Evolutionary conservation across 2,888 invertebrate species (phyloP).

Genomic region (Drosophila quinaria): DNA sequence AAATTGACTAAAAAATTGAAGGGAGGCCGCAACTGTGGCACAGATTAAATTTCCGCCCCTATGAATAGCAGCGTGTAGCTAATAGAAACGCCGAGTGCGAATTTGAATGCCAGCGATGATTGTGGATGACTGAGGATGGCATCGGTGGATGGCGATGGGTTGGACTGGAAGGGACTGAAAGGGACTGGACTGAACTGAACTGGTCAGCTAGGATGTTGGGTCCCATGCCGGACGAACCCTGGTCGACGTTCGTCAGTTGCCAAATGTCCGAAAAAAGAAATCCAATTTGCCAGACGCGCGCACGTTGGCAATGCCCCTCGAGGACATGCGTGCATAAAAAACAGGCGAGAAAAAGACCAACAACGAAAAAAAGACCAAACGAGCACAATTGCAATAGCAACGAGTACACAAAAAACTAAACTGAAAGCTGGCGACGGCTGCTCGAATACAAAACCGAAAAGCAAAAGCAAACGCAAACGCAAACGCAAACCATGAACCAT

Average conservation of each 20-base stretch:
- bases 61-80: slow-evolving; percentile 71
- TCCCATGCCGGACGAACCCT: slow-evolving; percentile 43
- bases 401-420: slow-evolving; percentile 13
- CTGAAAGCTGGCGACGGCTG: slow-evolving; percentile 56
- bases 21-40: slow-evolving; percentile 34
- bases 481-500: slow-evolving; percentile 24
- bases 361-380: slow-evolving; percentile 15
- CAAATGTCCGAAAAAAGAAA: slow-evolving; percentile 74
- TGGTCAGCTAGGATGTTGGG: not conserved
- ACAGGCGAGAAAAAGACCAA: slow-evolving; percentile 17
- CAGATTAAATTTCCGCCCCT: slow-evolving; percentile 77
- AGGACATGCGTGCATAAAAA: slow-evolving; percentile 74
- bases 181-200: too few species aligned
- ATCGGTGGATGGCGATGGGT: not conserved
- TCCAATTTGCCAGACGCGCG: slow-evolving; percentile 72
- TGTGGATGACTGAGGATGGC: not conserved
- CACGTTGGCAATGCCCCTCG: slow-evolving; percentile 72
- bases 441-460: slow-evolving; percentile 23
- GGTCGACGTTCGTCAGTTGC: slow-evolving; percentile 62
- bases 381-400: slow-evolving; percentile 31
- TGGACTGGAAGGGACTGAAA: not conserved
- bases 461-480: slow-evolving; percentile 1
- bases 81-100: slow-evolving; percentile 62
- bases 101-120: not conserved
- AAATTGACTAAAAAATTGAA: slow-evolving; percentile 65